Base-by-base conservation (phyloP, 2,888 invertebrate genomes). In the Xylophagus ater region DNA sequence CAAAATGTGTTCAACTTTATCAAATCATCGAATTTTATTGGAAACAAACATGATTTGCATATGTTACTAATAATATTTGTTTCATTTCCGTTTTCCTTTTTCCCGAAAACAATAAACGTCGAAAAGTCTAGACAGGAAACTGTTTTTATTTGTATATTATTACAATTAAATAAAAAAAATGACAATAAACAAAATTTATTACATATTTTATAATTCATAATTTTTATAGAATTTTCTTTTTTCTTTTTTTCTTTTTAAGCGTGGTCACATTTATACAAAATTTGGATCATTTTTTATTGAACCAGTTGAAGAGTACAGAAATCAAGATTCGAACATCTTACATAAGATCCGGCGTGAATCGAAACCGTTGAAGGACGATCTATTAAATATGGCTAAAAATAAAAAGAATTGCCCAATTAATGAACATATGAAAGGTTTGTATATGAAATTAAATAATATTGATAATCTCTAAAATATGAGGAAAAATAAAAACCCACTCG, bases 221-320 rank as follows among this genome's bases (percentile, higher is more conserved):
- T 21, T 34, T 29, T 34, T 26, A 15, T 10, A 10, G 28, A 10
- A 23, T 19, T 26, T 10, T 17, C 37, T 29, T 17, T 26, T 35
- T 30, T 42, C 34, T 25, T 19, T 20, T 28, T 40, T 36, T 45
- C 13, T 45, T 31, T 68, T 68, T 34, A 66, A 81, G 81, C 78
- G 74, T 42, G 81, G 81, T 41, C 77, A 77, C 59, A 76, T 81
- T 52, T 71, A 72, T 54, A 78, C 79, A 17, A 71, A 73, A 39
- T 69, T 70, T 47, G 78, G 73, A 45, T 74, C 71, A 50, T 77
- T 74, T 60, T 72, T 76, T 57, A 81, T 81, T 50, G 73, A 77
- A 55, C 81, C 81, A 12, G 68, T 68, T 20, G 74, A 77, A 53
- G 60, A 64, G 40, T 65, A 62, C 43, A 60, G 58, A 44, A 60